A percentile compares a stretch with the other conserved stretches of the same genome.
Evolutionary conservation across 1,140 invertebrate genomes (phyloP).

Genomic region (Planococcus citri): DNA sequence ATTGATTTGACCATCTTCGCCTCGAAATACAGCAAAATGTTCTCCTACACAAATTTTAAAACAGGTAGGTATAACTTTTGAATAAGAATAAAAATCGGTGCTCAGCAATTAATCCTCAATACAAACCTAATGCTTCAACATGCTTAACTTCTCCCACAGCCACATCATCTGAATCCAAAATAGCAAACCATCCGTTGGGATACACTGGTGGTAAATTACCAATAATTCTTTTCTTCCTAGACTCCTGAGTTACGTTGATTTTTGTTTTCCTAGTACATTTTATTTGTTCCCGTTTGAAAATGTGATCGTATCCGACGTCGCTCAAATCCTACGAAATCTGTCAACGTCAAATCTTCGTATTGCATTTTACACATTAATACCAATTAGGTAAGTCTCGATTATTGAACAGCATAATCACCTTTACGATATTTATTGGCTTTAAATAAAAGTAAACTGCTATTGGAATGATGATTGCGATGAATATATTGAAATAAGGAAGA

Average conservation of each 20-base stretch:
- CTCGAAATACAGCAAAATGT: slow-evolving; percentile 63
- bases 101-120: not conserved
- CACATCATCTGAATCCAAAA: slow-evolving; percentile 56
- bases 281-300: slow-evolving; percentile 23
- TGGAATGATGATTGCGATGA: not conserved
- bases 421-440: not conserved
- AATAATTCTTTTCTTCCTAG: slow-evolving; percentile 33
- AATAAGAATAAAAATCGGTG: not conserved
- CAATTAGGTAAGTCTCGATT: no score
- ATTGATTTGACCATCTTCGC: slow-evolving; percentile 45
- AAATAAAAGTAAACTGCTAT: not conserved
- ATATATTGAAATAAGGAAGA: not conserved
- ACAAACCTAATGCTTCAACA: slow-evolving; percentile 51
- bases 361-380: not conserved
- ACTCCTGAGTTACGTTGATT: slow-evolving; percentile 23
- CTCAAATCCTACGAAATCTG: slow-evolving; percentile 32
- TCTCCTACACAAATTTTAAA: slow-evolving; percentile 40
- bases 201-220: slow-evolving; percentile 64
- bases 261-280: slow-evolving; percentile 20
- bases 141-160: slow-evolving; percentile 45
- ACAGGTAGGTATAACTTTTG: not conserved
- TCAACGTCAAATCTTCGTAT: slow-evolving; percentile 8
- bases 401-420: no score
- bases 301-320: slow-evolving; percentile 37
- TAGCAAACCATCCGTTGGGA: slow-evolving; percentile 79